A percentile compares a stretch with the other conserved stretches of the same genome.
phyloP scores from a whole-genome alignment of 2,888 invertebrate species.

The Drosophila longiperda region DNA sequence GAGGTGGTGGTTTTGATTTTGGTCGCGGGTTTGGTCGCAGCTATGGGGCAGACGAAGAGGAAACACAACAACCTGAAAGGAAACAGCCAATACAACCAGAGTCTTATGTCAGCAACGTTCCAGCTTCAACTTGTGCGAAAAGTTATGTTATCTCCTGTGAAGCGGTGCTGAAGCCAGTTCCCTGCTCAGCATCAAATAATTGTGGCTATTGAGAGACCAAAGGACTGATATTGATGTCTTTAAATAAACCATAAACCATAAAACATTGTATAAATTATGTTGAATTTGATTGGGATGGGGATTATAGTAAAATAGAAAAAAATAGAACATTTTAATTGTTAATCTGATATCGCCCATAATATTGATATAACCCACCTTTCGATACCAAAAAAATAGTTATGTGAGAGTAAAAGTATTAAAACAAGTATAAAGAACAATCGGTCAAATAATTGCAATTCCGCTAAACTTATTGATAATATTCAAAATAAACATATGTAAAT shows the following conservation, averaged over 20 bases:
- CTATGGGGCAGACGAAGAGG: conserved; percentile 17
- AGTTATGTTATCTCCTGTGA: conserved; percentile 74
- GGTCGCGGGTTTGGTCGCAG: conserved; percentile 53
- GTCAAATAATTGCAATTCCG: background rate
- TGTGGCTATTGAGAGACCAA: conserved; percentile 52
- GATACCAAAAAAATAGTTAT: background rate
- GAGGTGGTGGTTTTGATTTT: conserved; percentile 17
- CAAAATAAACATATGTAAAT: background rate
- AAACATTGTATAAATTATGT: background rate
- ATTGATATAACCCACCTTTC: background rate
- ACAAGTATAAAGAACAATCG: background rate
- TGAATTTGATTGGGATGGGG: background rate
- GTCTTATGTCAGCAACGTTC: conserved; percentile 19
- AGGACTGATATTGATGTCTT: conserved; percentile 43
- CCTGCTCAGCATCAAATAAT: conserved; percentile 48
- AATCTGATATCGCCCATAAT: background rate
- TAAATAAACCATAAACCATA: conserved; percentile 32
- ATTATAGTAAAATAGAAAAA: background rate
- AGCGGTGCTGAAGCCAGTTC: conserved; percentile 62
- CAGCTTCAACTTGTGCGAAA: conserved; percentile 65
- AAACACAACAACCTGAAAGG: background rate
- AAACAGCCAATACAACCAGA: background rate
- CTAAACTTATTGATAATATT: background rate
- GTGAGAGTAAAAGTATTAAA: background rate
- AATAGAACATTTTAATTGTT: background rate